These are phyloP conservation scores for Nesospiza acunhae DNA, from an alignment of 2,113 vertebrate species.

Conservation along the genomic window DNA sequence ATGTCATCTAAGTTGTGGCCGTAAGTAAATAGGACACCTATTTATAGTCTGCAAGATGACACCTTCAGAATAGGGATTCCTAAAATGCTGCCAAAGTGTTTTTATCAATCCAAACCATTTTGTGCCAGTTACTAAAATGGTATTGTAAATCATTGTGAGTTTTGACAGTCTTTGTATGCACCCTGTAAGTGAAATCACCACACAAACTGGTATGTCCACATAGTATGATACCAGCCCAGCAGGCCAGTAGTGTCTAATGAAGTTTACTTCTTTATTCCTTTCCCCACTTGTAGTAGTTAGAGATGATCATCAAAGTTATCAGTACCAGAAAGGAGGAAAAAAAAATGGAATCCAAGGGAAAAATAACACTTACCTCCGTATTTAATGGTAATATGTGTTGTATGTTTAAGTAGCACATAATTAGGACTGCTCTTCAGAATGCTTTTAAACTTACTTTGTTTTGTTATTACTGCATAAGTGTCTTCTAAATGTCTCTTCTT, in stretches of 20 bases:
- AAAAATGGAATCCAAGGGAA: neutral
- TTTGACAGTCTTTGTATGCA: neutral
- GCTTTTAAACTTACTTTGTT: neutral
- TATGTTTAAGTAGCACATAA: neutral
- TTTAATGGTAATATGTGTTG: neutral
- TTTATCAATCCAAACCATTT: neutral
- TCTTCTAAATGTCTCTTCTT: neutral
- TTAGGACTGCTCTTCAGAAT: neutral
- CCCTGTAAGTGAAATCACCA: neutral
- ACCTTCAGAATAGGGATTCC: neutral
- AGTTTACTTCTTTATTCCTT: neutral
- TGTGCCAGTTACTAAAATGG: neutral
- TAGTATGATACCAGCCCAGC: neutral
- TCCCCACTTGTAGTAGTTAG: neutral
- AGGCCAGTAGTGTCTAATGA: neutral
- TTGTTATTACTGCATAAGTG: neutral
- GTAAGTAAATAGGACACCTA: neutral
- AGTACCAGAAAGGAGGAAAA: neutral
- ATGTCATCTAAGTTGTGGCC: neutral
- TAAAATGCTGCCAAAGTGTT: neutral
- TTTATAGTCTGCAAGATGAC: neutral
- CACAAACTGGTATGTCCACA: neutral
- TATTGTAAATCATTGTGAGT: neutral
- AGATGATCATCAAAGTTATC: neutral
- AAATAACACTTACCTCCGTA: neutral